These are phyloP conservation scores for Petrocephalus microphthalmus DNA, from an alignment of 2,113 vertebrate species.

Conservation along the genomic window DNA sequence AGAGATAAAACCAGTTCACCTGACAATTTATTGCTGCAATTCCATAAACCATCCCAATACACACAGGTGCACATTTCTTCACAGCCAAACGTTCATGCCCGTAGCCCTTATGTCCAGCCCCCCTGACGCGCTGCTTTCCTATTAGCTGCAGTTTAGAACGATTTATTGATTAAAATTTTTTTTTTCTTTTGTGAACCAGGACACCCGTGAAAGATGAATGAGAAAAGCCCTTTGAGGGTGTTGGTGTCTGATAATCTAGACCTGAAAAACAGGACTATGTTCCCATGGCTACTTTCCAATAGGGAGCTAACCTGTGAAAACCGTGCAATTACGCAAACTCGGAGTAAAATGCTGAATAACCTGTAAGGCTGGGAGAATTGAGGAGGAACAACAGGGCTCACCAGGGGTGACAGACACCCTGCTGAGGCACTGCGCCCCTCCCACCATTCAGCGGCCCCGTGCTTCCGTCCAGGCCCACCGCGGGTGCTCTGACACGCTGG, in stretches of 20 bases:
- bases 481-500: not conserved
- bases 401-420: not conserved
- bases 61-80: not conserved
- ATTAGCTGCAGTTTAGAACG: not conserved
- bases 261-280: not conserved
- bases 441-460: not conserved
- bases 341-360: not conserved
- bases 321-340: not conserved
- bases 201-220: not conserved
- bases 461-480: not conserved
- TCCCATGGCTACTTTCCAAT: not conserved
- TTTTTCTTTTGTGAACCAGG: not conserved
- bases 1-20: not conserved
- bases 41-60: not conserved
- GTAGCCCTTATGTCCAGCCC: not conserved
- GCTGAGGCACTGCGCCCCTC: not conserved
- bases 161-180: not conserved
- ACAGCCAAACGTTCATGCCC: not conserved
- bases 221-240: not conserved
- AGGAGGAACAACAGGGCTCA: not conserved
- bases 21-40: conserved; percentile 18
- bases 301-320: not conserved
- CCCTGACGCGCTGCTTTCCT: not conserved
- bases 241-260: not conserved
- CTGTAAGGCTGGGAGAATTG: not conserved